Base-by-base conservation (phyloP, 2,888 invertebrate genomes). In the Macrophya annulata region DNA sequence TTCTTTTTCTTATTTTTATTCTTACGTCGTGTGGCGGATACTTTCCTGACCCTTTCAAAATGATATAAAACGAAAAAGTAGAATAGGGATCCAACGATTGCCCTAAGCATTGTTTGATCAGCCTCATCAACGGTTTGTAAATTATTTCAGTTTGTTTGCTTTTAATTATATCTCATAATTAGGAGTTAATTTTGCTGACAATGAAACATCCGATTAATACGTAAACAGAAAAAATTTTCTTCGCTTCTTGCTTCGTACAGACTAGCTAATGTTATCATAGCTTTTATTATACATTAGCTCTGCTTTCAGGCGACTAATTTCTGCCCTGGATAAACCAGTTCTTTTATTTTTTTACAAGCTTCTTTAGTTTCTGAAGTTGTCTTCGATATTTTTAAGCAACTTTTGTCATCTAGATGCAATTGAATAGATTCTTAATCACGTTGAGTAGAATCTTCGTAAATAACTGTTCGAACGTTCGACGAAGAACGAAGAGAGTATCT, bases 131-230 rank as follows among this genome's bases (percentile, higher is more conserved):
- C 51, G 8, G 37, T 10, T 51, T 55, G 6, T 37, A 10, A 74
- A 74, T 77, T 77, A 31, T 51, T 48, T 31, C 51, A 37, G 21
- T 55, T 48, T 55, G 37, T 77, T 77, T 77, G 77, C 37, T 55
- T 77, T 55, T 77, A 25, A 77, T 77, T 77, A 77, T 15, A 15
- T n/a, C 15, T 55, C 17, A 37, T 48, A 77, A 77, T 77, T 77
- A 77, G 25, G 51, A 37, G 37, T n/a, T 55, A 55, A 77, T 25
- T 48, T n/a, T n/a, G 51, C 51, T 77, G 48, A 51, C 77, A 17
- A 31, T 77, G 51, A 77, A 51, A 12, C 55, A 6, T n/a, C 4
- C 9, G 21, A 48, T 51, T 51, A 48, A 40, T 48, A 76, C 25
- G 76, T 48, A 51, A 76, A 76, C 25, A 51, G 25, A 31, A 6